phyloP scores from a whole-genome alignment of 2,797 vertebrate species.

The Diplodus sargus region DNA sequence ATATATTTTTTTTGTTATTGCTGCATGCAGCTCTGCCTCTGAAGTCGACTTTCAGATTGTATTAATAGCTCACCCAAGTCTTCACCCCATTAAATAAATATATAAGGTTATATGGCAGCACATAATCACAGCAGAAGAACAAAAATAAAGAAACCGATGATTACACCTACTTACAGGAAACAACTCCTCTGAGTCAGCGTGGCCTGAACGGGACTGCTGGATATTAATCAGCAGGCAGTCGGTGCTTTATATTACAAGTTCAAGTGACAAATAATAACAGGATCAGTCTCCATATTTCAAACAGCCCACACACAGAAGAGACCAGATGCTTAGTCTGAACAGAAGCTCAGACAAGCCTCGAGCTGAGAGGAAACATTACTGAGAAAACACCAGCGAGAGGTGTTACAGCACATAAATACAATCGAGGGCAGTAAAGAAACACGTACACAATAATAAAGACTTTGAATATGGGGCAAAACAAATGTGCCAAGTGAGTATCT shows the following conservation, averaged over 20 bases:
- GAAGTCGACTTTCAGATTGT: not conserved
- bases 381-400: conserved; percentile 3
- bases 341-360: conserved; percentile 12
- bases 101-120: not conserved
- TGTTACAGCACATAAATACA: not conserved
- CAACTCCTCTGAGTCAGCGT: conserved; percentile 33
- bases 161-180: conserved; percentile 32
- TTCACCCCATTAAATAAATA: not conserved
- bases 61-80: not conserved
- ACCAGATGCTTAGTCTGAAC: conserved; percentile 30
- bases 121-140: conserved; percentile 8
- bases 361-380: conserved; percentile 9
- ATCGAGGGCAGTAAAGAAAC: not conserved
- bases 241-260: conserved; percentile 41
- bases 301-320: conserved; percentile 48
- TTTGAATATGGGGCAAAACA: not conserved
- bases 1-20: too few species aligned
- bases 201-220: conserved; percentile 21
- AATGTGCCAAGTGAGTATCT: too few species aligned
- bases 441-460: not conserved
- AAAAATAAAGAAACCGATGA: conserved; percentile 19
- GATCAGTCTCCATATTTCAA: conserved; percentile 56
- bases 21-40: not conserved
- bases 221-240: conserved; percentile 42
- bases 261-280: conserved; percentile 54